Base-by-base conservation (phyloP, 2,888 invertebrate species). In the Elysia crispata region DNA sequence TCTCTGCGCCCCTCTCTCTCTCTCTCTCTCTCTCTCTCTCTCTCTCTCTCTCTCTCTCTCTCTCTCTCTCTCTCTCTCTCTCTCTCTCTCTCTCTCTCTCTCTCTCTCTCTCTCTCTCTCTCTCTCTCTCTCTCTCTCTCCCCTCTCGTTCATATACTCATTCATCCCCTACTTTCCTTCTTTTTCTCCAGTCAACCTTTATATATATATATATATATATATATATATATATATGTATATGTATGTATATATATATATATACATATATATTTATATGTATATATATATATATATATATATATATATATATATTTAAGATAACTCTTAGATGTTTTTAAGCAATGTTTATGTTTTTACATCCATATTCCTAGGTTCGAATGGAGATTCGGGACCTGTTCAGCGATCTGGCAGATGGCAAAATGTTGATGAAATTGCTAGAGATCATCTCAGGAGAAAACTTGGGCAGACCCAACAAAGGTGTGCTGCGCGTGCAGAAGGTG, bases 371-470 rank as follows among this genome's bases (percentile, higher is more conserved):
- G 98, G 98, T 97, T 83, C 96, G 98, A 86, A 96, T 99, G 96
- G 98, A 99, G 93, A 98, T 99, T 92, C 96, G 97, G 89, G 98
- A 99, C 93, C 94, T 99, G 89, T 99, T 99, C 94, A 95, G 94
- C 89, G 99, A 99, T 94, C 94, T 99, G 89, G 97, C 96, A 75
- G 99, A 99, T 93, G 99, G 99, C 79, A 95, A 96, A 91, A 96
- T 98, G 89, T 94, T 97, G 86, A 94, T 97, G 90, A 97, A 97
- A 93, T 95, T 99, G 85, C 94, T 99, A 92, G 99, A 99, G 94
- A 98, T 99, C 91, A 99, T 99, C 93, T 98, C 98, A 85, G 98
- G 98, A 60, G 99, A 99, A 93, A 97, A 98, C 89, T 94, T 99
- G 88, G 98, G 97, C 84, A 95, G 97, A 89, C 98, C 99, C 89